These are phyloP conservation scores for Megamerina dolium DNA, from an alignment of 2,888 invertebrate species.

Conservation along the genomic window DNA sequence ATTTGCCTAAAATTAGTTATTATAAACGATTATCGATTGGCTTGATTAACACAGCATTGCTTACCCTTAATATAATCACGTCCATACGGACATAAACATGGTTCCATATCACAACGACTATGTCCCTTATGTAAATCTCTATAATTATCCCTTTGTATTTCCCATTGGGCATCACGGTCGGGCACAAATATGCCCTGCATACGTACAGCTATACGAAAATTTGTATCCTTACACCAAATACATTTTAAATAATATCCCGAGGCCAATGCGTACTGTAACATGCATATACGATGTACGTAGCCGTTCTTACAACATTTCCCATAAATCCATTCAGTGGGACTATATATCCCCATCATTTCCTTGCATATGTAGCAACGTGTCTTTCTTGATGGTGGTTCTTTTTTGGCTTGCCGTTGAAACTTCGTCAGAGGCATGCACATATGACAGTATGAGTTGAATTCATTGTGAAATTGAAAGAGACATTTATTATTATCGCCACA, in stretches of 20 bases:
- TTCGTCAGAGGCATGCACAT: constrained; percentile 29
- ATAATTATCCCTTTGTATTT: constrained; percentile 64
- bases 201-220: constrained; percentile 35
- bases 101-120: constrained; percentile 55
- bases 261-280: constrained; percentile 36
- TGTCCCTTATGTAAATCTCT: constrained; percentile 61
- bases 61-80: constrained; percentile 40
- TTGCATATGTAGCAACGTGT: constrained; percentile 34
- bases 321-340: constrained; percentile 23
- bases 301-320: constrained; percentile 38
- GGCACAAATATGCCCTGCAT: constrained; percentile 39
- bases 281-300: constrained; percentile 36
- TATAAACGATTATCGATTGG: not conserved
- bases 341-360: constrained; percentile 15
- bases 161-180: constrained; percentile 76
- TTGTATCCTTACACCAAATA: constrained; percentile 35
- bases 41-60: not conserved
- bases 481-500: constrained; percentile 33
- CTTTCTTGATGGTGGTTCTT: constrained; percentile 12
- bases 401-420: constrained; percentile 13
- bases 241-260: constrained; percentile 44
- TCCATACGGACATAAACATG: constrained; percentile 61
- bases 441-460: constrained; percentile 36
- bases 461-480: constrained; percentile 26
- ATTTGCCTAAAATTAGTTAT: constrained; percentile 13